Base-by-base conservation (phyloP, 2,888 invertebrate genomes). In the Gerris lacustris region DNA sequence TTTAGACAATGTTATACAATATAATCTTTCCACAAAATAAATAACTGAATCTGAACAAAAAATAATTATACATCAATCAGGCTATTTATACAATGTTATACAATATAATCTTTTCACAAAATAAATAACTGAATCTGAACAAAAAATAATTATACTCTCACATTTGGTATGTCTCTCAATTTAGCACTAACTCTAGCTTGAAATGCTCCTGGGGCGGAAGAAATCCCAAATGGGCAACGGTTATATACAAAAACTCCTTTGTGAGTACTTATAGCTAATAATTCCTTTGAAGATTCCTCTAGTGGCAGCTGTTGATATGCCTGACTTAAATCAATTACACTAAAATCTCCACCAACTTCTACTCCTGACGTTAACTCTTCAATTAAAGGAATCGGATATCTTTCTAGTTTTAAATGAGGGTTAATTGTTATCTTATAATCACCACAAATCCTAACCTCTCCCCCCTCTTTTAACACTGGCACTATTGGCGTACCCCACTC, bases 291-390 rank as follows among this genome's bases (percentile, higher is more conserved):
- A 55, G 55, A 55, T 55, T 31, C 55, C 15, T 55, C 55, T 11
- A 55, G 55, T 11, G 55, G 55, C 9, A 55, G 55, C 55, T 55
- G 55, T 55, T 55, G 55, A 55, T 55, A 55, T 11, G 55, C 55
- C 55, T 55, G 55, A 55, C 55, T 55, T 55, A 55, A 55, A 55
- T 55, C 55, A 4, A 55, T 55, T 11, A 55, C 55, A 55, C 55
- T 55, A 55, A 55, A 55, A 55, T 55, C 55, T 55, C 55, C 55
- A 55, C 55, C 55, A 55, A 55, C 55, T 55, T 55, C 55, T 55
- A 55, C 55, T 15, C 55, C 55, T 55, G 55, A 55, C 5, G 55
- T 55, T 15, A 55, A 15, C 55, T 9, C 55, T 55, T 55, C 55
- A 55, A 55, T 55, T 55, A 55, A 55, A 55, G 55, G 55, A 55